These are phyloP conservation scores for Columba livia DNA, from an alignment of 2,113 vertebrate genomes.

Conservation along the genomic window DNA sequence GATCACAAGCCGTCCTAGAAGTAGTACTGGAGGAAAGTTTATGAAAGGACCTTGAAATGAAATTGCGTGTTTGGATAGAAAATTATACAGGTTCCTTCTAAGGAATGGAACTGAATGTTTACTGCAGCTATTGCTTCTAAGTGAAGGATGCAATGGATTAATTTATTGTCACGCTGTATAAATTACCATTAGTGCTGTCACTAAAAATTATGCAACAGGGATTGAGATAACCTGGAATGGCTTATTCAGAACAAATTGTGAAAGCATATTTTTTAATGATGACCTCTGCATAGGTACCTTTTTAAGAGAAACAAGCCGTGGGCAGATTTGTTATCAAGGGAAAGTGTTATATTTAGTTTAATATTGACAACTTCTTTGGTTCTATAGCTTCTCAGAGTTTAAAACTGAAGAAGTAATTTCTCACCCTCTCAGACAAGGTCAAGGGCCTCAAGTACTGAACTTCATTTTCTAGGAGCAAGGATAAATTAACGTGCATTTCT, in stretches of 20 bases:
- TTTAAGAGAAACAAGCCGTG: background rate
- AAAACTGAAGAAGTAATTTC: background rate
- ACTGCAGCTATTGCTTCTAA: background rate
- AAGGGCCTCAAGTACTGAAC: background rate
- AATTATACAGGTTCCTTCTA: background rate
- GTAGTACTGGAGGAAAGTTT: background rate
- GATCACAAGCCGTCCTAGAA: background rate
- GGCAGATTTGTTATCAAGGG: background rate
- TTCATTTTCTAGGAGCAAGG: background rate
- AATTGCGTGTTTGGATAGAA: background rate
- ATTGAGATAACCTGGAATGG: background rate
- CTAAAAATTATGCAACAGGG: background rate
- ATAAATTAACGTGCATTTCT: background rate
- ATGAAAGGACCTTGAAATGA: background rate
- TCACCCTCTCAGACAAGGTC: background rate
- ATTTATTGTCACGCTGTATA: background rate
- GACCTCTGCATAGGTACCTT: background rate
- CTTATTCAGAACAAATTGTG: background rate
- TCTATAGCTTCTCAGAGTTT: background rate
- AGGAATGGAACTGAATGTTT: background rate
- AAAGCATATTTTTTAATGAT: background rate
- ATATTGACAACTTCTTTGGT: background rate
- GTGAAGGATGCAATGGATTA: background rate
- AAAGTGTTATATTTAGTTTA: background rate
- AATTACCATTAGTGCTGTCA: background rate